Evolutionary conservation across 53 echinoderm and acorn worm species (phyloP).

Genomic region (Stichopus horrens): DNA sequence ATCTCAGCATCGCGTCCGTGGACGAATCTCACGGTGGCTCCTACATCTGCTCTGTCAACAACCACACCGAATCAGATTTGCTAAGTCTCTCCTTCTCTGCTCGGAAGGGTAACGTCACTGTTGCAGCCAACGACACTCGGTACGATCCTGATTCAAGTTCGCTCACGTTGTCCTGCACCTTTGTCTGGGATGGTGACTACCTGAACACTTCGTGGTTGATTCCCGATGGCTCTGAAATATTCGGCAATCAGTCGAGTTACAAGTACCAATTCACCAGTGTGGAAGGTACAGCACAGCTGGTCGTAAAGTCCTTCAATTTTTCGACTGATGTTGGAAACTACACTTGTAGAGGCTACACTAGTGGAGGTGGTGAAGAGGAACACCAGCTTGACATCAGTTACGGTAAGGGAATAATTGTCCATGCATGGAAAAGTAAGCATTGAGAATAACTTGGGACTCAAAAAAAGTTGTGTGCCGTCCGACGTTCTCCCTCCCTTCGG

Average conservation of each 20-base stretch:
- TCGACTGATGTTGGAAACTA: not conserved
- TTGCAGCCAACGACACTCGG: not conserved
- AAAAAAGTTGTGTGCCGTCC: too few relatives aligned
- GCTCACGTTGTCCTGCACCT: not conserved
- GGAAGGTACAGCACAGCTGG: not conserved
- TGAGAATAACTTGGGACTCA: too few relatives aligned
- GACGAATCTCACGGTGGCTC: not conserved
- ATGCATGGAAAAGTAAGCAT: not conserved
- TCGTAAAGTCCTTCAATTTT: constrained; percentile 3
- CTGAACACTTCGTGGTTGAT: constrained; percentile 7
- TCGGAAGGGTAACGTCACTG: not conserved
- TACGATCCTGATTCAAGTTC: not conserved
- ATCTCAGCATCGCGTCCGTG: not conserved
- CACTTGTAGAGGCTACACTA: constrained; percentile 4
- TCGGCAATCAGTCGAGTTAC: constrained; percentile 9
- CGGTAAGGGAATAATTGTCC: not conserved
- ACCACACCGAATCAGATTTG: not conserved
- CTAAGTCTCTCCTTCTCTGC: not conserved
- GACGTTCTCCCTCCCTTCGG: too few relatives aligned
- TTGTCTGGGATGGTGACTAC: not conserved
- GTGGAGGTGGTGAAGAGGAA: not conserved
- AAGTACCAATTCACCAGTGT: not conserved
- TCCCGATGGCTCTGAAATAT: not conserved
- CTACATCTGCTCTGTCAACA: constrained; percentile 15
- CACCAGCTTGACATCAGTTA: not conserved